Evolutionary conservation across 2,888 invertebrate species (phyloP).

Genomic region (Tinea pellionella): DNA sequence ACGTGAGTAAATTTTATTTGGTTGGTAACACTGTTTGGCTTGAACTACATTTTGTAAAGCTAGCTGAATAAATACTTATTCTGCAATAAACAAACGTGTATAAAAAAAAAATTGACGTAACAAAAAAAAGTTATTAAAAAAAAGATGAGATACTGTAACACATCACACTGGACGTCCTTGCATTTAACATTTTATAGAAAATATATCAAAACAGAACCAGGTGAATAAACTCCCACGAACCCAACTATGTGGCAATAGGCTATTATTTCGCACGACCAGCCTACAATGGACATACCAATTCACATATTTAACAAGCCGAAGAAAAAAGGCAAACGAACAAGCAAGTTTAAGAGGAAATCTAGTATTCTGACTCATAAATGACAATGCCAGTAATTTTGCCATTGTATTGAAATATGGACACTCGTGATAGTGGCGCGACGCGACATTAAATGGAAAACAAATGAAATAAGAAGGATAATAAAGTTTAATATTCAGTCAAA

Average conservation of each 20-base stretch:
- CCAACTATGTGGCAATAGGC: background rate
- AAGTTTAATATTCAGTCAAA: too few species aligned
- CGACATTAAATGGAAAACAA: conserved; percentile 1
- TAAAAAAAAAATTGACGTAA: too few species aligned
- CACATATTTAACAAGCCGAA: background rate
- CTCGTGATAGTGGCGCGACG: background rate
- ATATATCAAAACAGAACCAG: background rate
- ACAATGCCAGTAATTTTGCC: conserved; percentile 7
- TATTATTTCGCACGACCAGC: conserved; percentile 3
- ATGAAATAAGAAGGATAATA: background rate
- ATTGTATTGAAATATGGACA: background rate
- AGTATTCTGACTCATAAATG: background rate
- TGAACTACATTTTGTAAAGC: too few species aligned
- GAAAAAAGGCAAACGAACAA: background rate
- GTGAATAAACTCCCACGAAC: conserved; percentile 10
- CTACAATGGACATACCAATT: background rate
- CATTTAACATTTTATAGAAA: background rate
- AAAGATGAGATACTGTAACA: background rate
- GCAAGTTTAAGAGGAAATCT: background rate
- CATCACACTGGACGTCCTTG: background rate
- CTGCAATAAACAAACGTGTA: too few species aligned
- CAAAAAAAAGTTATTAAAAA: background rate
- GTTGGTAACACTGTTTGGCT: too few species aligned
- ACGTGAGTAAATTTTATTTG: background rate
- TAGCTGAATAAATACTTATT: too few species aligned